phyloP scores from a whole-genome alignment of 2,888 invertebrate genomes.

The Euzophera pinguis region DNA sequence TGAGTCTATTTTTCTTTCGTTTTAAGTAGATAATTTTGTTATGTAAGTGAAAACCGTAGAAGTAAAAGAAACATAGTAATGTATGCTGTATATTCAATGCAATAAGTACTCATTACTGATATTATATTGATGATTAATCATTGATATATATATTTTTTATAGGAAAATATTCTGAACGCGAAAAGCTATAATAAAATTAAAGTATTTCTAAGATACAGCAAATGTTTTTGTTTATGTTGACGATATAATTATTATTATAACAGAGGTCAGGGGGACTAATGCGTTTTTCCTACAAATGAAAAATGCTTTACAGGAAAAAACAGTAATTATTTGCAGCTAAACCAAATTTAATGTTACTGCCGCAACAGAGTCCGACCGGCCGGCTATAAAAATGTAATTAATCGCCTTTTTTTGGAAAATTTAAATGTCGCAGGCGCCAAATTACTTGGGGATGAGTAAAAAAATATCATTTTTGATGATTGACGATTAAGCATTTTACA shows the following conservation, averaged over 20 bases:
- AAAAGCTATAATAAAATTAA: not conserved
- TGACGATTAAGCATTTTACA: not conserved
- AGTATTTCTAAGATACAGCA: not conserved
- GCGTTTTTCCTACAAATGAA: slow-evolving; percentile 4
- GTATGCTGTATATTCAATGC: too few species aligned
- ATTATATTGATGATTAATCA: too few species aligned
- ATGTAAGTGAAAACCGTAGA: too few species aligned
- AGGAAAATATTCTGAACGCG: not conserved
- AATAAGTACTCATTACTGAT: too few species aligned
- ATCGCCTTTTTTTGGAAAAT: slow-evolving; percentile 20
- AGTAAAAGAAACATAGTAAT: too few species aligned
- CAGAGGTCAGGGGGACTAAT: slow-evolving; percentile 6
- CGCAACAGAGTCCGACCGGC: slow-evolving; percentile 14
- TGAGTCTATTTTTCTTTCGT: too few species aligned
- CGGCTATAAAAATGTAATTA: slow-evolving; percentile 26
- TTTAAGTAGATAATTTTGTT: too few species aligned
- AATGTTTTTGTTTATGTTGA: not conserved
- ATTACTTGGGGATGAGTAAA: slow-evolving; percentile 3
- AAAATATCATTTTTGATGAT: slow-evolving; percentile 2
- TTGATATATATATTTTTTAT: too few species aligned
- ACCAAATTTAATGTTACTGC: slow-evolving; percentile 23
- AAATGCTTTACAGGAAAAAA: slow-evolving; percentile 16
- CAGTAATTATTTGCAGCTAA: slow-evolving; percentile 25
- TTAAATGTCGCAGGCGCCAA: slow-evolving; percentile 18
- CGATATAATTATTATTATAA: slow-evolving; percentile 10